Evolutionary conservation across 2,797 vertebrate genomes (phyloP), one percentile per base, ranked within the genome.

Genomic region (Neostethus bicornis): DNA sequence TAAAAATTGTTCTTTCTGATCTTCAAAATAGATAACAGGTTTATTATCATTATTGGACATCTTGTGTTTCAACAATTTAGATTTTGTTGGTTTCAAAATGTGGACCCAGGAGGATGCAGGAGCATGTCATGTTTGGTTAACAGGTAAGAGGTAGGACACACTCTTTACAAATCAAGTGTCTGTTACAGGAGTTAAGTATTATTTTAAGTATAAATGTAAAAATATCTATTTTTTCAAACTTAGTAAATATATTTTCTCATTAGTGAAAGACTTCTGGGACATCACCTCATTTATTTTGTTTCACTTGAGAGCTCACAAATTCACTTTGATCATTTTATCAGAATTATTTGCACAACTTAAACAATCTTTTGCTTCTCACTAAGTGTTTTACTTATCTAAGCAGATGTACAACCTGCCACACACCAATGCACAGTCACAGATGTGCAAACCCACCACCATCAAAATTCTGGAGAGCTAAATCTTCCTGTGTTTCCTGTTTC

Each of bases 281-380:
- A 45, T 28, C 3, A 10, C 7, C 14, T n/a, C 12, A 42, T 63
- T 43, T 41, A n/a, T 12, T 46, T 35, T 47, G 47, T 24, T 60
- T 12, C 57, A 55, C 54, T 44, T 61, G 48, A 54, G 50, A 31
- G 52, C 43, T 21, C 54, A 61, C 21, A 14, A 51, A 24, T 62
- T 41, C 13, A 31, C 62, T 45, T 23, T 25, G 64, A 57, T 56
- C 66, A 79, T 75, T 13, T 24, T 62, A 47, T 61, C 47, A 70
- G 58, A 44, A 21, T 45, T 45, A 6, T 14, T 45, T 39, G 66
- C 56, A 52, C 46, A 34, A 31, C 51, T 45, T 29, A 31, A 20
- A 52, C 46, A 42, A 32, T 38, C 42, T 34, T 41, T 63, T 41
- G 26, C 52, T 24, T 67, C 48, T 50, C 25, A 0, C 42, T 41